Base-by-base conservation (phyloP, 2,888 invertebrate species). In the Proisotoma minuta region DNA sequence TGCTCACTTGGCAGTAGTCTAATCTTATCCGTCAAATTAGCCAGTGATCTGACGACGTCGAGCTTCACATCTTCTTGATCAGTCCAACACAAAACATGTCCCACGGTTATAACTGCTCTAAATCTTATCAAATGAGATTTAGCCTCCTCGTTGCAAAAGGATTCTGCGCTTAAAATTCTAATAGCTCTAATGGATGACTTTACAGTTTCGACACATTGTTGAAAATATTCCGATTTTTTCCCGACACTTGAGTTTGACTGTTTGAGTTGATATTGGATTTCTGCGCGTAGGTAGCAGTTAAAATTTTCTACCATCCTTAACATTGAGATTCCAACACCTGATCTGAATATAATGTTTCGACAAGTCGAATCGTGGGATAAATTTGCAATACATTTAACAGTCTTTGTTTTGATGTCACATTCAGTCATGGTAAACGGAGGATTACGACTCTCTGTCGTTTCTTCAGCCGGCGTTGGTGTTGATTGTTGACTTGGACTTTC, bases 321-420 rank as follows among this genome's bases (percentile, higher is more conserved):
- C n/a, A n/a, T n/a, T n/a, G 59, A 59, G 22, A 62, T 66, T 3
- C 60, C 65, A 23, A 66, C 60, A 1, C 65, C 65, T 24, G 57
- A 57, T 47, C 26, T 52, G 22, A 66, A 39, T 29, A 66, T 53
- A 23, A 50, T 23, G 27, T 63, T 61, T 2, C 63, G 63, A 29
- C 63, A 66, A 22, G 43, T 20, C 2, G 59, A 47, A 43, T 66
- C 66, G 53, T 62, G 61, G n/a, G 66, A 61, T n/a, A 69, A 28
- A 43, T 69, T 69, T 27, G 64, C 69, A 2, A 62, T 49, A 22
- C 69, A 69, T 52, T 64, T 69, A 1, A 69, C 59, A 5, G 66
- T 58, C 49, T 63, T 57, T 12, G 58, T 58, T 2, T 61, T 34
- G 2, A 69, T 49, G 51, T 66, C 62, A 1, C 57, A 23, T 24